Percentiles rank a stretch among this genome's conserved stretches.
Conservation (phyloP, 2,888 invertebrate species). For the Caenorhabditis angaria region DNA sequence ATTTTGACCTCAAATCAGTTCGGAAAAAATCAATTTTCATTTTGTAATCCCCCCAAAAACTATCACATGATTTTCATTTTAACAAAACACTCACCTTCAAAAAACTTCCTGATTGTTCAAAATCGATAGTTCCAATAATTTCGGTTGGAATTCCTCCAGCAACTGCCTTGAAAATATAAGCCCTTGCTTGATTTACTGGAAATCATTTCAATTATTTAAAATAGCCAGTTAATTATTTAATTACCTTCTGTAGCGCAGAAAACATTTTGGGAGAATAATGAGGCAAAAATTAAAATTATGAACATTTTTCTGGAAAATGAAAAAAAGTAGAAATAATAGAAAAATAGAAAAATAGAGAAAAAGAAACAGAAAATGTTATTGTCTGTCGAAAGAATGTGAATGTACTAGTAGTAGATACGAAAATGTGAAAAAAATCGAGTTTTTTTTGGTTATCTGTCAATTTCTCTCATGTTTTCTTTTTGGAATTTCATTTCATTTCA, state of each 20-base stretch:
- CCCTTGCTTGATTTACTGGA: conserved; percentile 47
- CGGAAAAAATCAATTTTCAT: too few relatives aligned
- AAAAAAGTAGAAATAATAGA: neutral
- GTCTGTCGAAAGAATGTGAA: neutral
- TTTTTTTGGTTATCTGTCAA: conserved; percentile 1
- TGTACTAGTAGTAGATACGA: too few relatives aligned
- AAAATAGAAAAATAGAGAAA: neutral
- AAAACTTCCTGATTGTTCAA: conserved; percentile 50
- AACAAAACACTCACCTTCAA: conserved; percentile 33
- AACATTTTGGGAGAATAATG: neutral
- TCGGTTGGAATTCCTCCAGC: conserved; percentile 42
- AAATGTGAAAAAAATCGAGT: neutral
- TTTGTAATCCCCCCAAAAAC: neutral
- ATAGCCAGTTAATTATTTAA: neutral
- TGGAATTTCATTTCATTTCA: neutral
- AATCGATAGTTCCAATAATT: conserved; percentile 54
- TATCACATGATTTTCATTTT: neutral
- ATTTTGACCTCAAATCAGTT: too few relatives aligned
- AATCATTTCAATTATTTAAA: neutral
- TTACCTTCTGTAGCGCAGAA: neutral
- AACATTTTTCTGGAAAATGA: neutral
- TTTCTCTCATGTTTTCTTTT: neutral
- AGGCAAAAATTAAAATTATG: neutral
- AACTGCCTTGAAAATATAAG: conserved; percentile 52
- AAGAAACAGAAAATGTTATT: conserved; percentile 1